Percentiles rank a stretch among this genome's conserved stretches.
Evolutionary conservation across 1,140 invertebrate species (phyloP).

Genomic region (Anoplophora glabripennis): DNA sequence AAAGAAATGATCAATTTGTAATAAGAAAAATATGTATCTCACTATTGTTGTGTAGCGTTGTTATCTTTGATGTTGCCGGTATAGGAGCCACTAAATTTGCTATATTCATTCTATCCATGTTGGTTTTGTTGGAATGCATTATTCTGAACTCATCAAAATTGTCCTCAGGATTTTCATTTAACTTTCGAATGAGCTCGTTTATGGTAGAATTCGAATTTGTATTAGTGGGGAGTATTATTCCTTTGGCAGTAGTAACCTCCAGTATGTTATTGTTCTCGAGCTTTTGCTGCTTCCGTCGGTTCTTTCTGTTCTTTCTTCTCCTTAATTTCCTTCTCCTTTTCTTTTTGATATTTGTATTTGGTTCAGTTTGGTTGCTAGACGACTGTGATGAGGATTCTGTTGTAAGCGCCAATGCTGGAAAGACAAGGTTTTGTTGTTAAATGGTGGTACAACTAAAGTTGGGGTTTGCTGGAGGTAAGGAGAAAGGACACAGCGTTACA

Average conservation of each 20-base stretch:
- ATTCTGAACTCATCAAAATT: not conserved
- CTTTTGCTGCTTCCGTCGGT: too few relatives aligned
- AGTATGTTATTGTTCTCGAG: too few relatives aligned
- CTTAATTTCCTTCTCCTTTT: too few relatives aligned
- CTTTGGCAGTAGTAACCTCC: not conserved
- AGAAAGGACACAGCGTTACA: too few relatives aligned
- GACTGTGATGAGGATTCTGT: too few relatives aligned
- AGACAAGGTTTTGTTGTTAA: too few relatives aligned
- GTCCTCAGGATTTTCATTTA: conserved; percentile 1
- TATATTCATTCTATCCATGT: not conserved
- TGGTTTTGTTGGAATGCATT: not conserved
- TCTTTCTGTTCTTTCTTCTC: too few relatives aligned
- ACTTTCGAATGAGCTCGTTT: not conserved
- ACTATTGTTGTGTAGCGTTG: not conserved
- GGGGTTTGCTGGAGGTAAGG: too few relatives aligned
- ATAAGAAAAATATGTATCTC: not conserved
- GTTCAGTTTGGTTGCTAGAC: too few relatives aligned
- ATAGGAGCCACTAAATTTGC: conserved; percentile 3
- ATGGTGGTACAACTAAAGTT: too few relatives aligned
- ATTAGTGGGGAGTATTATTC: not conserved
- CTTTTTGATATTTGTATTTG: too few relatives aligned
- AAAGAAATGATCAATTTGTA: not conserved
- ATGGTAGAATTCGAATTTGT: not conserved
- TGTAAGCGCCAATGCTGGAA: too few relatives aligned
- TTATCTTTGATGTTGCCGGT: not conserved